Evolutionary conservation across 2,888 invertebrate species (phyloP).

Genomic region (Aradus depressus): DNA sequence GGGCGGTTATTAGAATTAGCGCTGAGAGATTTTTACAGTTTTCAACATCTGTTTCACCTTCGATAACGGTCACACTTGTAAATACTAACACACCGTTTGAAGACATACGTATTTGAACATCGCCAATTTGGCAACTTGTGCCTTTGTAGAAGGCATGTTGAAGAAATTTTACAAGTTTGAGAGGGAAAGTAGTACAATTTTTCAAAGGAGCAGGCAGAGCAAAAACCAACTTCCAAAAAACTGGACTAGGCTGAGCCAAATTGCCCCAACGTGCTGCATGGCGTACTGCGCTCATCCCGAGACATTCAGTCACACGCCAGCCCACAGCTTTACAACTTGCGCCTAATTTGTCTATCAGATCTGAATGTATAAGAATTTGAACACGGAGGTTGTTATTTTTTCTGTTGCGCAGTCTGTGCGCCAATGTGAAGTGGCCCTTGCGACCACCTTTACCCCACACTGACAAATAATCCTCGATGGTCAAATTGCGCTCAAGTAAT

Average conservation of each 20-base stretch:
- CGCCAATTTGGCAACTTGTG: not conserved
- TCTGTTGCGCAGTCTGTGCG: conserved; percentile 22
- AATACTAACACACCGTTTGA: conserved; percentile 20
- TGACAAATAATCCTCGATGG: conserved; percentile 22
- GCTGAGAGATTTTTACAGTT: conserved; percentile 21
- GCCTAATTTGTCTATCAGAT: conserved; percentile 22
- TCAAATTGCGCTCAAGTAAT: conserved; percentile 17
- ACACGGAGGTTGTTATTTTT: conserved; percentile 21
- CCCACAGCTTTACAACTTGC: conserved; percentile 20
- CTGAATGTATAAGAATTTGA: conserved; percentile 19
- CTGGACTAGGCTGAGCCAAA: conserved; percentile 20
- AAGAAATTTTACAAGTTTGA: conserved; percentile 21
- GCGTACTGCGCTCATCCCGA: conserved; percentile 12
- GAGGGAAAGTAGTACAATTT: conserved; percentile 16
- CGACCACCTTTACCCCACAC: conserved; percentile 25
- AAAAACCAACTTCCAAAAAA: conserved; percentile 28
- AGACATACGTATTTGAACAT: conserved; percentile 8
- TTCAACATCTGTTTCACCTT: conserved; percentile 16
- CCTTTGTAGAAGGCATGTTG: conserved; percentile 18
- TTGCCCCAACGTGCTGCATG: conserved; percentile 20
- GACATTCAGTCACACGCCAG: conserved; percentile 19
- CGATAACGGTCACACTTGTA: conserved; percentile 14
- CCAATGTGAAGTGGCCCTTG: conserved; percentile 10
- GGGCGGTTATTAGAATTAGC: conserved; percentile 16
- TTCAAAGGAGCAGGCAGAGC: conserved; percentile 22